A percentile compares a stretch with the other conserved stretches of the same genome.
Evolutionary conservation across 2,888 invertebrate genomes (phyloP).

Genomic region (Nesidiocoris tenuis): DNA sequence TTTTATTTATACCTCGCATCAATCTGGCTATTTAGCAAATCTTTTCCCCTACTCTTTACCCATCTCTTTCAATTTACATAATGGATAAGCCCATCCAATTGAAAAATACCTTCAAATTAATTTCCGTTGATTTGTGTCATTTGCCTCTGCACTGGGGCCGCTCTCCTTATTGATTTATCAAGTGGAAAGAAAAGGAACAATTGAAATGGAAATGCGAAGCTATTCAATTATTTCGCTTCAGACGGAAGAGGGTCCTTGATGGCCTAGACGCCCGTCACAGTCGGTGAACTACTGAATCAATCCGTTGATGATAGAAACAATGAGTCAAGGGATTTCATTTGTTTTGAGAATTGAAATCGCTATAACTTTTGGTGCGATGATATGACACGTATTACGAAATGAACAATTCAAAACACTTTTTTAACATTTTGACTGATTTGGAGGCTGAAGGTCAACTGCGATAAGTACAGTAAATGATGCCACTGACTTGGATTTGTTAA

Average conservation of each 20-base stretch:
- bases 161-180: conserved; percentile 25
- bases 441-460: too few relatives aligned
- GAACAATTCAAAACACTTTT: too few relatives aligned
- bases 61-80: conserved; percentile 43
- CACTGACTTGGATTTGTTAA: too few relatives aligned
- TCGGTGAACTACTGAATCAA: too few relatives aligned
- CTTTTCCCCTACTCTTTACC: conserved; percentile 19
- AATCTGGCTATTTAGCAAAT: conserved; percentile 45
- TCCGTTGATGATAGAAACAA: too few relatives aligned
- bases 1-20: conserved; percentile 45
- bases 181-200: conserved; percentile 5
- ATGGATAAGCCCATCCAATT: conserved; percentile 44
- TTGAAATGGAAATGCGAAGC: background rate
- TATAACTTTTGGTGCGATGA: too few relatives aligned
- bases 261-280: too few relatives aligned
- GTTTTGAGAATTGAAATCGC: too few relatives aligned
- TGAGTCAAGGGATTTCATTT: too few relatives aligned
- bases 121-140: conserved; percentile 42
- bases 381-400: too few relatives aligned
- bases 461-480: too few relatives aligned
- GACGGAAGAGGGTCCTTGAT: background rate
- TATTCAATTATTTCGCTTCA: conserved; percentile 21
- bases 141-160: conserved; percentile 13
- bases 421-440: too few relatives aligned
- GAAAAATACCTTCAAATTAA: conserved; percentile 42